Evolutionary conservation across 1,140 invertebrate species (phyloP), one percentile per base, ranked within the genome.

Genomic region (Episyrphus balteatus): DNA sequence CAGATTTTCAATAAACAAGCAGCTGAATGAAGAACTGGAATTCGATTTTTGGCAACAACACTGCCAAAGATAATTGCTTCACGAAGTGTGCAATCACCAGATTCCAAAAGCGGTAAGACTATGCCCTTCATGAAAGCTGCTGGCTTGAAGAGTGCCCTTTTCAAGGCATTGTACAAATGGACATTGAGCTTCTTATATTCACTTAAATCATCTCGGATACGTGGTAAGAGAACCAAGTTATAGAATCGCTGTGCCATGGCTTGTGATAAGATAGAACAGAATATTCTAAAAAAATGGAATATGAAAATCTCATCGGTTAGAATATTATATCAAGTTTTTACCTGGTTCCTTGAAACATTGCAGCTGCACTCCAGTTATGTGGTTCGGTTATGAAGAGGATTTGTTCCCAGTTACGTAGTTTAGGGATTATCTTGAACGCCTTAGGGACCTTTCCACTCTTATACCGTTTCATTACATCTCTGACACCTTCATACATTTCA

Each of bases 61-160:
- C 92, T 95, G 5, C 92, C 87, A 51, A 99, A 72, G 46, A 99
- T 97, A 21, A 92, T 85, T 1, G 96, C 94, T 75, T 99, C 96
- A 51, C 94, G 72, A 37, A 99, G 71, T 3, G 92, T 93, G 63
- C 95, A 99, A 49, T 85, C 88, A 32, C 92, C 92, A 56, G 86
- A 82, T 70, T 93, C 87, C 58, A 93, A 83, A 13, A 98, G 70
- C 3, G 94, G 93, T 33, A 98, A 58, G 26, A 98, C 70, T 55
- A 98, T 84, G 55, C 95, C 96, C 73, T 99, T 99, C 85, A 98
- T 98, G 59, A 99, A 99, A n/a, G 88, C 95, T 42, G 85, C 92
- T 38, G 96, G 94, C 66, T 99, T 99, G 67, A 90, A 99, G 0
- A 99, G 70, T 10, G 95, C 79, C 72, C 98, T 98, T 48, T 83